These are phyloP conservation scores for Petrophora chlorosata DNA, from an alignment of 2,888 invertebrate genomes.

Conservation along the genomic window DNA sequence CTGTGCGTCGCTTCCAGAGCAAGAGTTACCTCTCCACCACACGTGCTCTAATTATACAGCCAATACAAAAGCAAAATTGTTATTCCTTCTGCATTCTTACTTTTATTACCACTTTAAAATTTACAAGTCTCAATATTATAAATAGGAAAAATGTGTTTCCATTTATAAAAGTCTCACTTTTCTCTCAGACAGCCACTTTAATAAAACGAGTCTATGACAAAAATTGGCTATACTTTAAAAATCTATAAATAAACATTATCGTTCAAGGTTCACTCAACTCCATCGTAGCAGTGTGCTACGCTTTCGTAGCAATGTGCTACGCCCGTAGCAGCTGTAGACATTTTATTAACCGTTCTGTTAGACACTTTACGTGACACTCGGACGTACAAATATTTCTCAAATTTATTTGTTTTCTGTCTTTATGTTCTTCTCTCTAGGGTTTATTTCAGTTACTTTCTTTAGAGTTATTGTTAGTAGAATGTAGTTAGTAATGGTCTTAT, in stretches of 20 bases:
- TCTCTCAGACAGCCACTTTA: background rate
- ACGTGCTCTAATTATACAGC: no score
- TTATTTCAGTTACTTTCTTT: background rate
- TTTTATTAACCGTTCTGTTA: slow-evolving; percentile 53
- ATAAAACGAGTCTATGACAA: background rate
- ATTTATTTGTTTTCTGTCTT: slow-evolving; percentile 29
- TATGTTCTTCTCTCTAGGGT: background rate
- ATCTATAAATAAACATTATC: slow-evolving; percentile 21
- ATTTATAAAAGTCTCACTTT: background rate
- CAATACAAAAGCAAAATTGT: no score
- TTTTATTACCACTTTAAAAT: no score
- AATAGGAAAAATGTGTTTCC: background rate
- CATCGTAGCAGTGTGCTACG: slow-evolving; percentile 53
- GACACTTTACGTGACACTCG: slow-evolving; percentile 46
- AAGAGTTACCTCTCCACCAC: no score
- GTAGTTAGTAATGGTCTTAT: no score
- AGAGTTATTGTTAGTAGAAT: no score
- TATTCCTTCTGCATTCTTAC: no score
- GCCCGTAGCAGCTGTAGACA: slow-evolving; percentile 54
- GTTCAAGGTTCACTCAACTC: slow-evolving; percentile 47
- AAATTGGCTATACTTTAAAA: slow-evolving; percentile 2
- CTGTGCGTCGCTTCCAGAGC: no score
- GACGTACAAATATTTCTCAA: slow-evolving; percentile 41
- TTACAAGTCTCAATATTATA: no score
- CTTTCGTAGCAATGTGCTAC: slow-evolving; percentile 37